Evolutionary conservation across 2,888 invertebrate species (phyloP).

Genomic region (Agrochola lychnidis): DNA sequence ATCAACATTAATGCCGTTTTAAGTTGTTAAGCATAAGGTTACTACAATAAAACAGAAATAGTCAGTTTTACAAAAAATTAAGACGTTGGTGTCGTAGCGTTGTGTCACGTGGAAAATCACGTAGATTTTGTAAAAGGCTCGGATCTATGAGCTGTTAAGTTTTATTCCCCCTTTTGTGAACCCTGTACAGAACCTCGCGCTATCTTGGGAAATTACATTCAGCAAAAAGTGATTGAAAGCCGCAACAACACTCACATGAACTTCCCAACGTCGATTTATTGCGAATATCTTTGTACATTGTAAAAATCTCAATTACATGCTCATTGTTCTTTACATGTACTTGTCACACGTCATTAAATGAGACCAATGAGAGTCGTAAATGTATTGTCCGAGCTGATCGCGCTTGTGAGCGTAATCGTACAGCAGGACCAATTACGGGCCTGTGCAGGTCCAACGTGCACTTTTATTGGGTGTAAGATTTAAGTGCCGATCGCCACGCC

Average conservation of each 20-base stretch:
- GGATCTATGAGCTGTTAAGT: not conserved
- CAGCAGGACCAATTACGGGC: conserved; percentile 88
- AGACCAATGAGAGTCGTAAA: conserved; percentile 89
- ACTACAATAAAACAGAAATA: conserved; percentile 1
- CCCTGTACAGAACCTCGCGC: not conserved
- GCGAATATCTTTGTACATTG: conserved; percentile 76
- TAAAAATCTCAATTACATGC: conserved; percentile 86
- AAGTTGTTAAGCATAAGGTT: conserved; percentile 22
- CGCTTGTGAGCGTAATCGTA: conserved; percentile 79
- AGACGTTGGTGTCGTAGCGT: not conserved
- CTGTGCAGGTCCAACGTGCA: conserved; percentile 82
- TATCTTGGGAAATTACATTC: not conserved
- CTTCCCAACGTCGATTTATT: conserved; percentile 19
- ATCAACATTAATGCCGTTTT: conserved; percentile 56
- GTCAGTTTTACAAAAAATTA: not conserved
- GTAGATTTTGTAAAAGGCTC: not conserved
- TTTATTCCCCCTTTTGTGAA: conserved; percentile 4
- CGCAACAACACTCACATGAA: conserved; percentile 22
- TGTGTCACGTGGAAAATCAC: not conserved
- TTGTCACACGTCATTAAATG: conserved; percentile 88
- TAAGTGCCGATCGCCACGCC: conserved; percentile 89
- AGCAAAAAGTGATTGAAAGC: conserved; percentile 21
- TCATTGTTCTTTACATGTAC: conserved; percentile 83
- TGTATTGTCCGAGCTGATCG: conserved; percentile 78
- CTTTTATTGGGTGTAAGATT: conserved; percentile 90